phyloP scores from a whole-genome alignment of 2,888 invertebrate genomes.

The Nomada lathburiana region DNA sequence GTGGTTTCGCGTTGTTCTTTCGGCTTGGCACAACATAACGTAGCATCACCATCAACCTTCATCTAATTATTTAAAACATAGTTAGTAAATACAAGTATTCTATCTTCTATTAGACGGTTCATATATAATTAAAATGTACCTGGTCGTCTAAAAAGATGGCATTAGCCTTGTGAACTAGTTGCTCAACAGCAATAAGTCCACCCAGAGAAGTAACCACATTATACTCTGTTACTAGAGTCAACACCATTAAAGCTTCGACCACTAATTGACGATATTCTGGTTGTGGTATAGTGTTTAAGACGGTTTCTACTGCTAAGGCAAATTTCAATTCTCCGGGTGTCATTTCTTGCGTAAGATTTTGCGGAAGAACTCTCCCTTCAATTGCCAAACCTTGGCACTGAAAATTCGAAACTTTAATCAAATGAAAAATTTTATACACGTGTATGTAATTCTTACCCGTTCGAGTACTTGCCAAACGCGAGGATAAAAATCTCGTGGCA shows the following conservation, averaged over 20 bases:
- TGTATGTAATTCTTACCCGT: conserved; percentile 86
- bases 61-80: conserved; percentile 86
- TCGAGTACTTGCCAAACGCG: conserved; percentile 96
- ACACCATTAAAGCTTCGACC: conserved; percentile 98
- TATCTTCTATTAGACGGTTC: conserved; percentile 32
- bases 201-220: conserved; percentile 92
- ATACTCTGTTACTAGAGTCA: conserved; percentile 95
- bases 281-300: conserved; percentile 98
- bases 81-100: conserved; percentile 1
- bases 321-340: conserved; percentile 99
- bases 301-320: conserved; percentile 98
- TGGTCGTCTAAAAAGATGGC: conserved; percentile 98
- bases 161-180: conserved; percentile 97
- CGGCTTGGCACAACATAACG: conserved; percentile 95
- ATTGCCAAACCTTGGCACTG: conserved; percentile 97
- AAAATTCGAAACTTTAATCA: conserved; percentile 5
- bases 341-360: conserved; percentile 99
- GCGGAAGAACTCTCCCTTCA: conserved; percentile 95
- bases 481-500: conserved; percentile 98
- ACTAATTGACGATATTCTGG: conserved; percentile 99
- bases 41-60: conserved; percentile 95
- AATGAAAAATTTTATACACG: neutral
- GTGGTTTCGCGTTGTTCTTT: conserved; percentile 87
- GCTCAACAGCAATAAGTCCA: conserved; percentile 94
- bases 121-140: conserved; percentile 85